Conservation (phyloP, 2,113 vertebrate species). For the Corythornis madagascariensis region DNA sequence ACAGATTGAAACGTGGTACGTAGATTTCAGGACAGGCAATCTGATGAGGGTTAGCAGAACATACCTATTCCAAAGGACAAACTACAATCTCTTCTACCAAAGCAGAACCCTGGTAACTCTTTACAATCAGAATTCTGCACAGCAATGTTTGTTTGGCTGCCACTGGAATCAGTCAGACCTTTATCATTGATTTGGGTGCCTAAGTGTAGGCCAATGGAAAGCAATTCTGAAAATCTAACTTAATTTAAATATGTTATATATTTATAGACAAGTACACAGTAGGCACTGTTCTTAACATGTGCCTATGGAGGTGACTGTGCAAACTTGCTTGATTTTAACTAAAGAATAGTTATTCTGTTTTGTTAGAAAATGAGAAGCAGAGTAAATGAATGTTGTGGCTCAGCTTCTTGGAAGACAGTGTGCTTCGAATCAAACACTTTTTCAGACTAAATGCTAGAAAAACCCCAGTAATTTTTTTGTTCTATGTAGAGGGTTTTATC, state of each 20-base stretch:
- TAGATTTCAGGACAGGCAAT: not conserved
- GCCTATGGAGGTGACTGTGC: not conserved
- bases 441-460: not conserved
- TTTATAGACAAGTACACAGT: not conserved
- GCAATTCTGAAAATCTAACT: not conserved
- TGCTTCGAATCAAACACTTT: not conserved
- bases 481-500: not conserved
- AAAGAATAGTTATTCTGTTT: not conserved
- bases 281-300: not conserved
- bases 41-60: not conserved
- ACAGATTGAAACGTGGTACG: not conserved
- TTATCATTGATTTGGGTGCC: not conserved
- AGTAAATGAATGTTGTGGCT: not conserved
- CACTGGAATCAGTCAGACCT: not conserved
- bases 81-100: not conserved
- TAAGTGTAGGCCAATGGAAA: not conserved
- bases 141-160: not conserved
- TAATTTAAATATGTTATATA: not conserved
- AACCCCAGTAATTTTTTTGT: not conserved
- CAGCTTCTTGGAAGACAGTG: not conserved
- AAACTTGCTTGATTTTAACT: not conserved
- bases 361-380: not conserved
- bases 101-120: not conserved
- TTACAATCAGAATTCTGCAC: not conserved
- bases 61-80: not conserved